Base-by-base conservation (phyloP, 1,140 invertebrate species). In the Heliconius nattereri region DNA sequence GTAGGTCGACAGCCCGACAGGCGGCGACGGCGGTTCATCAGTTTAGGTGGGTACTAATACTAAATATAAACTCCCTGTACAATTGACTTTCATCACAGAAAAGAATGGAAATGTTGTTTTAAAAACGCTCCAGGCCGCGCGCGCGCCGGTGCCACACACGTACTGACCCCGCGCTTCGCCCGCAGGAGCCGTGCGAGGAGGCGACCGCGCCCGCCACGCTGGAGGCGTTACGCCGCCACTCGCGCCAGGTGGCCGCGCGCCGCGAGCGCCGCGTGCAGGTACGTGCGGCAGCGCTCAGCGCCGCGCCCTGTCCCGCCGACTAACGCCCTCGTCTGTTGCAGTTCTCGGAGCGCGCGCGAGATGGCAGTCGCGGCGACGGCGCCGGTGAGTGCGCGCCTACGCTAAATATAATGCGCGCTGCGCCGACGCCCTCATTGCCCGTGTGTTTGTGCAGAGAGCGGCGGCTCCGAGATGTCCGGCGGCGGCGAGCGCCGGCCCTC, bases 251-350 rank as follows among this genome's bases (percentile, higher is more conserved):
- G 91, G 96, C 96, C 93, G 96, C 96, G 87, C 96, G 95, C 90
- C 96, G 95, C 95, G 96, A 95, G 92, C 95, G 95, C 91, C 95
- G 96, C 95, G 96, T 96, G 93, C 96, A 96, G 95, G 96, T 96
- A 90, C 88, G 78, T 45, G n/a, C 16, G 52, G 49, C 60, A 26
- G 60, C 26, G 23, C 60, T 16, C 26, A 66, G 60, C 60, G n/a
- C 60, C 60, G 60, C 60, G 11, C 23, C 60, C n/a, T 23, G 8
- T 9, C 13, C 23, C 23, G 9, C 7, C 0, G 26, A 23, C 60
- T 52, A 52, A n/a, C 60, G 40, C 40, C 60, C 71, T 35, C 79
- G 37, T 49, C 49, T 83, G 87, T 92, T 91, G 76, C 90, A 92
- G 91, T 91, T 92, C 88, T 81, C 89, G 80, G 91, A 92, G 85